phyloP scores from a whole-genome alignment of 2,797 vertebrate genomes.

The Apogon hyalosoma region DNA sequence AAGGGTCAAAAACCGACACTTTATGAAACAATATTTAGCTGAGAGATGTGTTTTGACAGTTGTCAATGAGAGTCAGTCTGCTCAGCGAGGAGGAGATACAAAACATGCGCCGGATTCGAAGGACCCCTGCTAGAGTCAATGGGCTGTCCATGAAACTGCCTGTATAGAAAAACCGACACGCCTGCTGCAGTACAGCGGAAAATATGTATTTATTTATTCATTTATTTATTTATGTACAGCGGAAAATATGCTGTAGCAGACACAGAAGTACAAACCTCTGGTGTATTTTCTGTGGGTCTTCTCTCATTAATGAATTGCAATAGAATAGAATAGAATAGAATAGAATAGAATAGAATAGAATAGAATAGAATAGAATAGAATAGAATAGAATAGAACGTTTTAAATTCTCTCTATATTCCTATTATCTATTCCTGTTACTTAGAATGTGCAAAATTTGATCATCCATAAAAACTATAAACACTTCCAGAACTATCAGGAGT shows the following conservation, averaged over 20 bases:
- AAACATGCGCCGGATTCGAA: constrained; percentile 68
- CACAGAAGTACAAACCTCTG: no score
- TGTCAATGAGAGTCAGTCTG: constrained; percentile 5
- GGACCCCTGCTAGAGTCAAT: constrained; percentile 63
- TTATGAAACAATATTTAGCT: constrained; percentile 55
- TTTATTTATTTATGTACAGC: no score
- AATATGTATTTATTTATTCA: no score
- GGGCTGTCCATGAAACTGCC: constrained; percentile 75
- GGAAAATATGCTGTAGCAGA: no score
- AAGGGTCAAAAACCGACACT: not conserved
- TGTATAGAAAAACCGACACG: constrained; percentile 53
- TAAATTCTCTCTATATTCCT: not conserved
- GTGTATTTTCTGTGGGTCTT: no score
- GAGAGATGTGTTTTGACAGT: constrained; percentile 35
- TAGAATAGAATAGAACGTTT: not conserved
- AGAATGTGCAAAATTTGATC: no score
- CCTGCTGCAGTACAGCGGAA: not conserved
- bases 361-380: not conserved
- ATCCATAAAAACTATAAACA: not conserved
- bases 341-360: not conserved
- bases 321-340: no score
- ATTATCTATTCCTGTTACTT: no score
- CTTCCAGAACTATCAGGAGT: constrained; percentile 13
- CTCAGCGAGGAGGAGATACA: constrained; percentile 24
- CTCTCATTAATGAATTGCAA: no score